phyloP scores from a whole-genome alignment of 2,888 invertebrate species.

The Azorinus chamasolen region DNA sequence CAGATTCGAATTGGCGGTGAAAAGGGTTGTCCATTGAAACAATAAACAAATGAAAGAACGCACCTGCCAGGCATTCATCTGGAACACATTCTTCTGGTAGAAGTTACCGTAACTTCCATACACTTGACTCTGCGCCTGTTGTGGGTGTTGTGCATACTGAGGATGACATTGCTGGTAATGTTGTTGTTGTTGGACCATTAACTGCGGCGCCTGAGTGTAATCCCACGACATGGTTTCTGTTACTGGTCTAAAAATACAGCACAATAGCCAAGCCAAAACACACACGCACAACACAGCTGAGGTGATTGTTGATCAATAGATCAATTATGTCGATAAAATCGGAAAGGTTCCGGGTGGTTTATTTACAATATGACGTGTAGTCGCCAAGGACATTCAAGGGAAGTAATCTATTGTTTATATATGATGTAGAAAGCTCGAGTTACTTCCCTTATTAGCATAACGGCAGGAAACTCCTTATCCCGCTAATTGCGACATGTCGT shows the following conservation, averaged over 20 bases:
- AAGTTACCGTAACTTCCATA: conserved; percentile 76
- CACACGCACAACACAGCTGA: background rate
- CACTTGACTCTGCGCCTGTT: conserved; percentile 65
- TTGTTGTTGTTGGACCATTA: conserved; percentile 35
- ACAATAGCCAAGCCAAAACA: background rate
- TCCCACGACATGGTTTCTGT: conserved; percentile 42
- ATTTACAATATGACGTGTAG: conserved; percentile 59
- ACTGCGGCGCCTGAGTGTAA: conserved; percentile 15
- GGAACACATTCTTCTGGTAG: conserved; percentile 73
- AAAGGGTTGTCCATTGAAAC: no score
- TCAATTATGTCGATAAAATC: background rate
- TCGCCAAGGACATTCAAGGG: conserved; percentile 55
- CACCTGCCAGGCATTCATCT: conserved; percentile 78
- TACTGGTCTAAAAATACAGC: background rate
- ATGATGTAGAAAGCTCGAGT: no score
- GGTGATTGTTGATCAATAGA: background rate
- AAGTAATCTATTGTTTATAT: conserved; percentile 1
- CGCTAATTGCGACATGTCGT: no score
- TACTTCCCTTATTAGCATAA: no score
- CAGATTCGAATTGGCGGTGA: no score
- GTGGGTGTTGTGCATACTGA: conserved; percentile 70
- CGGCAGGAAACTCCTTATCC: no score
- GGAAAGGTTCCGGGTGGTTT: conserved; percentile 40
- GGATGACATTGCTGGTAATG: conserved; percentile 62
- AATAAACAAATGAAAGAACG: no score